These are phyloP conservation scores for Macrotus californicus DNA, from an alignment of 2,113 vertebrate genomes.

Conservation along the genomic window DNA sequence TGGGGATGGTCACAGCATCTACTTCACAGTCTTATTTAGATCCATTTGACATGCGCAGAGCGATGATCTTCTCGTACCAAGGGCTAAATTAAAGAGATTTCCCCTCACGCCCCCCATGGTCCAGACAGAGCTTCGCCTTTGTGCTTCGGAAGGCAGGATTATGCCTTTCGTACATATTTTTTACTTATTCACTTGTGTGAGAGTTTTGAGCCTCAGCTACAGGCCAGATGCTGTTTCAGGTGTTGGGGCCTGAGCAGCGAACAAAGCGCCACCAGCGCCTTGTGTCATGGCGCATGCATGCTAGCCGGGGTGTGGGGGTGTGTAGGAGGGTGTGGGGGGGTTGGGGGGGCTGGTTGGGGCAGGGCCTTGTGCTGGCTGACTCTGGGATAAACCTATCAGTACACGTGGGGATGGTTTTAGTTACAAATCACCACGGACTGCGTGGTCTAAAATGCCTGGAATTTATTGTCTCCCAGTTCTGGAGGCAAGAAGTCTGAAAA, in stretches of 20 bases:
- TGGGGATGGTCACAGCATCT: not conserved
- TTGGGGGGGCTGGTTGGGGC: too few species aligned
- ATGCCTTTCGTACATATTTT: not conserved
- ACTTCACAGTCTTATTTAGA: not conserved
- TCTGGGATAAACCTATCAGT: fast-evolving
- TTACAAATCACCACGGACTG: fast-evolving
- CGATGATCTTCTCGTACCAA: not conserved
- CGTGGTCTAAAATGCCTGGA: too few species aligned
- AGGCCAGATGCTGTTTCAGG: fast-evolving
- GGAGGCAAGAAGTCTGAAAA: not conserved
- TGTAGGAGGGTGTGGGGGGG: too few species aligned
- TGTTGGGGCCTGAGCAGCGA: not conserved
- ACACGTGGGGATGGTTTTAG: fast-evolving
- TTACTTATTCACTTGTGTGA: too few species aligned
- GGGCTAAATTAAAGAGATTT: not conserved
- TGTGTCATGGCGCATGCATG: fast-evolving
- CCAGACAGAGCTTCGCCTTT: not conserved
- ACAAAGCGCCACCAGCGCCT: fast-evolving
- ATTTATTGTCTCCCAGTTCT: not conserved
- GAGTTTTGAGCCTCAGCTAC: not conserved
- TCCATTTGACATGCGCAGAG: not conserved
- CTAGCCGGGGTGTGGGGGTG: too few species aligned
- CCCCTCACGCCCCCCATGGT: not conserved
- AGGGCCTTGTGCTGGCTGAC: fast-evolving
- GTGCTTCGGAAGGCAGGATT: not conserved